Percentiles rank a stretch among this genome's conserved stretches.
These are phyloP conservation scores for Megalurothrips usitatus DNA, from an alignment of 2,888 invertebrate genomes.

Conservation along the genomic window DNA sequence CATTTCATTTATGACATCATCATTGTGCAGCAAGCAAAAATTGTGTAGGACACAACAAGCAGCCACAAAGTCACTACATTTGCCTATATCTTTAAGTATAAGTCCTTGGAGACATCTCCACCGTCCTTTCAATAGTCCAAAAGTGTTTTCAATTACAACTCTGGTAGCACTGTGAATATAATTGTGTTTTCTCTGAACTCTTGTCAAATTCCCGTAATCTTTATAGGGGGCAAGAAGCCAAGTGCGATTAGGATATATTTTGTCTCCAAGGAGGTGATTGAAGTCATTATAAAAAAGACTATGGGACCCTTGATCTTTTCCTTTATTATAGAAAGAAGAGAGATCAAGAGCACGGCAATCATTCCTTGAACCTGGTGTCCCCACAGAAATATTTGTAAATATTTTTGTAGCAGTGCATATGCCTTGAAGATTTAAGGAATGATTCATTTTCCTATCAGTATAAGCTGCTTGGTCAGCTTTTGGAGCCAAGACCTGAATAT, in stretches of 20 bases:
- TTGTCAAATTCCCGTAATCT: slow-evolving; percentile 40
- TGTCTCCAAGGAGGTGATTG: slow-evolving; percentile 41
- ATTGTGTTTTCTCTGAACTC: slow-evolving; percentile 40
- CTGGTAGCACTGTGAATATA: slow-evolving; percentile 39
- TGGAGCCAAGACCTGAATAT: too few species aligned
- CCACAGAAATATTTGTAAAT: slow-evolving; percentile 40
- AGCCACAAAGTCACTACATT: too few species aligned
- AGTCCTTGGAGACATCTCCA: slow-evolving; percentile 27
- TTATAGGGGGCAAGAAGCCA: slow-evolving; percentile 40
- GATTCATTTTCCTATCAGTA: too few species aligned
- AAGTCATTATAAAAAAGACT: too few species aligned
- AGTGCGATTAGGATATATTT: slow-evolving; percentile 40
- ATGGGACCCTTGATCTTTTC: too few species aligned
- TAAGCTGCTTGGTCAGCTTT: too few species aligned
- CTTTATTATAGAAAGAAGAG: slow-evolving; percentile 31
- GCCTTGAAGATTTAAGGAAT: slow-evolving; percentile 38
- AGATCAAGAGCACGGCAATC: slow-evolving; percentile 38
- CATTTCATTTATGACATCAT: too few species aligned
- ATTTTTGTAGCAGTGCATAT: slow-evolving; percentile 40
- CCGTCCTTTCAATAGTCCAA: slow-evolving; percentile 40
- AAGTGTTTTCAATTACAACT: slow-evolving; percentile 42
- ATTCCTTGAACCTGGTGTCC: slow-evolving; percentile 40
- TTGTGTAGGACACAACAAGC: too few species aligned
- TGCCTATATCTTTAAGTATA: too few species aligned
- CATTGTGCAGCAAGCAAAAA: too few species aligned